phyloP scores from a whole-genome alignment of 2,888 invertebrate genomes.

The Macrophya annulata region DNA sequence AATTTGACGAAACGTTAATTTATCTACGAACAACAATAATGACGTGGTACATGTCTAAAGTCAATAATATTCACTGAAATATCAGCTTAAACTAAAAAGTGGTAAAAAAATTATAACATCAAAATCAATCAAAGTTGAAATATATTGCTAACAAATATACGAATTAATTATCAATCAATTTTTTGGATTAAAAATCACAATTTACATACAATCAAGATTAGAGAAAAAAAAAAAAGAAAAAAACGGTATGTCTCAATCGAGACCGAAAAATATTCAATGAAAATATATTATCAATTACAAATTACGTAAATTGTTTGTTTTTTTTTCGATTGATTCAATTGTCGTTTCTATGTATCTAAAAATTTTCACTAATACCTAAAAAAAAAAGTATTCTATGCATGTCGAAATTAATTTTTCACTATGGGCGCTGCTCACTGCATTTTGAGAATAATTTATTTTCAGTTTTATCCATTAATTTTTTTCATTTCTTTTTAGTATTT shows the following conservation, averaged over 20 bases:
- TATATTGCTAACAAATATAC: not conserved
- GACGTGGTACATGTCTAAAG: not conserved
- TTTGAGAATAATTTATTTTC: conserved; percentile 38
- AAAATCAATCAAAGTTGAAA: conserved; percentile 7
- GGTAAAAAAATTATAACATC: not conserved
- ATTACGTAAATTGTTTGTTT: not conserved
- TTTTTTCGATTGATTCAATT: not conserved
- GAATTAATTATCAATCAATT: not conserved
- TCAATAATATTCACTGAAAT: not conserved
- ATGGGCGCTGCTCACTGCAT: conserved; percentile 5
- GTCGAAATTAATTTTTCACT: conserved; percentile 40
- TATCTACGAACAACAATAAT: not conserved
- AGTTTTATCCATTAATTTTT: not conserved
- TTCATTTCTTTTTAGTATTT: not conserved
- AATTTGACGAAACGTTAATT: not conserved
- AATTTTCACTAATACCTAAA: not conserved
- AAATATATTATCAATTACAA: not conserved
- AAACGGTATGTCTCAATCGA: not conserved
- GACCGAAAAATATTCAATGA: not conserved
- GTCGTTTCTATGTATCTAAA: not conserved
- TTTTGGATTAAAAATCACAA: conserved; percentile 31
- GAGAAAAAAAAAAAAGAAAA: not conserved
- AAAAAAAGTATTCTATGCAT: conserved; percentile 38
- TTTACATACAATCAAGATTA: not conserved
- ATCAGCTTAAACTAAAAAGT: not conserved